These are phyloP conservation scores for Cantharis rustica DNA, from an alignment of 2,888 invertebrate species.

Conservation along the genomic window DNA sequence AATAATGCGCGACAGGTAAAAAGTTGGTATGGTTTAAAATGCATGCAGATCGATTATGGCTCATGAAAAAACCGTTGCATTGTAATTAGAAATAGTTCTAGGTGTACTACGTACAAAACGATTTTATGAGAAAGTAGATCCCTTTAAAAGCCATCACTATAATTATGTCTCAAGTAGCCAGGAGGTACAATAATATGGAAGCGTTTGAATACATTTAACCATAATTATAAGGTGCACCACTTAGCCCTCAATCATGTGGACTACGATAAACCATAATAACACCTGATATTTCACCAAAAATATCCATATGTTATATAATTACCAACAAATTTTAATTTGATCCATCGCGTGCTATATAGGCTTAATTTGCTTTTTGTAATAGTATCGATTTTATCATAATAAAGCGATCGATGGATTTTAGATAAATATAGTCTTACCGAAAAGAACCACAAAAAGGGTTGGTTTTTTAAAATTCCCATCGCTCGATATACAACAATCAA, in stretches of 20 bases:
- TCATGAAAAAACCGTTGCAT: not conserved
- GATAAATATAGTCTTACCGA: constrained; percentile 6
- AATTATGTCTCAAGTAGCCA: constrained; percentile 34
- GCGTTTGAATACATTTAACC: constrained; percentile 32
- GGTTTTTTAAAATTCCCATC: not conserved
- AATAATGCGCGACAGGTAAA: not conserved
- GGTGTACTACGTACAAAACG: constrained; percentile 14
- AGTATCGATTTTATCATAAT: constrained; percentile 8
- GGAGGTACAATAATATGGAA: constrained; percentile 32
- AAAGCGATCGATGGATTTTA: constrained; percentile 6
- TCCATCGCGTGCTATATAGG: constrained; percentile 21
- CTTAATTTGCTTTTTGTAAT: constrained; percentile 13
- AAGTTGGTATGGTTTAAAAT: not conserved
- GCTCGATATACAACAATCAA: not conserved
- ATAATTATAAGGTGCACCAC: constrained; percentile 33
- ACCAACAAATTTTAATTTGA: constrained; percentile 16
- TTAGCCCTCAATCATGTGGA: constrained; percentile 34
- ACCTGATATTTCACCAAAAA: constrained; percentile 29
- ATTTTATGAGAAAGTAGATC: constrained; percentile 23
- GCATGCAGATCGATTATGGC: not conserved
- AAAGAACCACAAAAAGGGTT: not conserved
- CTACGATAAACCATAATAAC: constrained; percentile 34
- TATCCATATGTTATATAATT: constrained; percentile 17
- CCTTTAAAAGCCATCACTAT: constrained; percentile 32
- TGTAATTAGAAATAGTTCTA: constrained; percentile 20